Conservation (phyloP, 2,888 invertebrate species). For the Drosophila greeni region DNA sequence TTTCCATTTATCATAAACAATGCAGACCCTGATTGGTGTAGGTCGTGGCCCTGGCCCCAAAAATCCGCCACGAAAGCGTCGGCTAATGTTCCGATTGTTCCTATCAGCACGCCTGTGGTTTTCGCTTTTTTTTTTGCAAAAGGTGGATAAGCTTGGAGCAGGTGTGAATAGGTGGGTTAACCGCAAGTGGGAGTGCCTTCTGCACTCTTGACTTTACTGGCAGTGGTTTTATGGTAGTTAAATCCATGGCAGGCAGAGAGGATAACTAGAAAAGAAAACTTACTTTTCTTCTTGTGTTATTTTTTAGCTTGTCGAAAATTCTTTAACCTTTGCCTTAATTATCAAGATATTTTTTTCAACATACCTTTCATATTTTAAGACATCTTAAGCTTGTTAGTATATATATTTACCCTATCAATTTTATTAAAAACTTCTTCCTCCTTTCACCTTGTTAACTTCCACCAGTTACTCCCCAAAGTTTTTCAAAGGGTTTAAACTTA, state of each 20-base stretch:
- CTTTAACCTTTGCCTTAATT: no score
- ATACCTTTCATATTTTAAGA: background rate
- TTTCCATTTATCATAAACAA: constrained; percentile 67
- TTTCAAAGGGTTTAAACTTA: background rate
- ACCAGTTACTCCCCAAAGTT: constrained; percentile 5
- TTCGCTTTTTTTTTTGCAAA: background rate
- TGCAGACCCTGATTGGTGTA: constrained; percentile 60
- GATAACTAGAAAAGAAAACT: no score
- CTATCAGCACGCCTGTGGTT: constrained; percentile 2
- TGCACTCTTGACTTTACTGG: constrained; percentile 2
- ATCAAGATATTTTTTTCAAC: background rate
- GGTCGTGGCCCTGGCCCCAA: constrained; percentile 58
- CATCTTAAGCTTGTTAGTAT: background rate
- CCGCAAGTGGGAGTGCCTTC: background rate
- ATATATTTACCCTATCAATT: background rate
- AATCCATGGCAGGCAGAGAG: background rate
- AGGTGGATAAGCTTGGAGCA: constrained; percentile 3
- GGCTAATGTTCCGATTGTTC: constrained; percentile 42
- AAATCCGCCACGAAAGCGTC: constrained; percentile 28
- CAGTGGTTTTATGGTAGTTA: constrained; percentile 5
- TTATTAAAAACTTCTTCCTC: background rate
- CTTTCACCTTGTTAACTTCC: background rate
- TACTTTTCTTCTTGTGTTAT: no score
- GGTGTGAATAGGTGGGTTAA: constrained; percentile 2
- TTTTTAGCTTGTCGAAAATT: no score